Percentiles rank a stretch among this genome's conserved stretches.
Conservation (phyloP, 2,113 vertebrate species). For the Syngnathus typhle region DNA sequence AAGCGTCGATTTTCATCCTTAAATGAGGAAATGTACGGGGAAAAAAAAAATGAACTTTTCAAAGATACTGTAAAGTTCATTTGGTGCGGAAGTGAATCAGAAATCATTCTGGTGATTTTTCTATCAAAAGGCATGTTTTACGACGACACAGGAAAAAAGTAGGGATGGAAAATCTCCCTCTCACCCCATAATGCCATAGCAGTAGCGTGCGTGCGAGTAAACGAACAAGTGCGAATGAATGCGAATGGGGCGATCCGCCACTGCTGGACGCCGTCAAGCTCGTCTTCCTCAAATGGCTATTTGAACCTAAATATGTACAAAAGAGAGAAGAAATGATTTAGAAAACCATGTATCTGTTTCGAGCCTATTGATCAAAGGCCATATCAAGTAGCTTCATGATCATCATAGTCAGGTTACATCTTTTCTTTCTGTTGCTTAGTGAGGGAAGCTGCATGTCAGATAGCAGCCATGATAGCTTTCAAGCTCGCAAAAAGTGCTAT, state of each 20-base stretch:
- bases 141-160: conserved; percentile 23
- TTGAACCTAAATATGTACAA: conserved; percentile 70
- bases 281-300: conserved; percentile 91
- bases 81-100: conserved; percentile 32
- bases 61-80: conserved; percentile 58
- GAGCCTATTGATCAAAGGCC: conserved; percentile 45
- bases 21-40: neutral
- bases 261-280: conserved; percentile 92
- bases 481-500: conserved; percentile 75
- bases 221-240: conserved; percentile 11
- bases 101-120: conserved; percentile 55
- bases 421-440: conserved; percentile 26
- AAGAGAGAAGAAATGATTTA: conserved; percentile 52
- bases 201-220: conserved; percentile 66
- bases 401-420: conserved; percentile 36
- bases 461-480: conserved; percentile 77
- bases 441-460: conserved; percentile 79
- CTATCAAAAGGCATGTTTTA: conserved; percentile 57
- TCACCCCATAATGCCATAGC: conserved; percentile 69
- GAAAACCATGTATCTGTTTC: conserved; percentile 46
- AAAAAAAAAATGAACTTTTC: conserved; percentile 35
- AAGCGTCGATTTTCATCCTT: neutral
- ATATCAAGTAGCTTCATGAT: conserved; percentile 64
- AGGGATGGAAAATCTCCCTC: conserved; percentile 16
- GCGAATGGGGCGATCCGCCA: conserved; percentile 64